Conservation (phyloP, 2,888 invertebrate genomes). For the Theretra japonica region DNA sequence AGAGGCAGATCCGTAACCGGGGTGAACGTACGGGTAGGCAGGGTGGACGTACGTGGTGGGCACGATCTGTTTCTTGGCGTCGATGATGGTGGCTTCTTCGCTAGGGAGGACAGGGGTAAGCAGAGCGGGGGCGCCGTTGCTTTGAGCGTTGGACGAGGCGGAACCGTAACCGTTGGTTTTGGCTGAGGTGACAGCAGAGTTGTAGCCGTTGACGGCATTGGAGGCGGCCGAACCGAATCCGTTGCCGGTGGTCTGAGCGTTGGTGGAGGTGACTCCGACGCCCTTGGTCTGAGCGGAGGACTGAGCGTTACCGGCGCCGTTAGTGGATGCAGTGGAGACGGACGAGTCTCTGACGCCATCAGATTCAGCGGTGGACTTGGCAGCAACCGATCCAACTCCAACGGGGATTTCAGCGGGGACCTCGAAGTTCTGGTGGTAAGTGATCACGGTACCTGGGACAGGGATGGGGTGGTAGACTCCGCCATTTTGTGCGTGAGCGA, state of each 20-base stretch:
- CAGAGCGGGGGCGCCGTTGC: slow-evolving; percentile 47
- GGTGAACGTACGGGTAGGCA: slow-evolving; percentile 45
- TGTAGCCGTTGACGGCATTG: slow-evolving; percentile 59
- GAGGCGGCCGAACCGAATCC: slow-evolving; percentile 64
- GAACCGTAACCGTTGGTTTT: slow-evolving; percentile 59
- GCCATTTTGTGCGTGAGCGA: slow-evolving; percentile 50
- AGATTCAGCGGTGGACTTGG: slow-evolving; percentile 61
- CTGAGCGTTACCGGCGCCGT: slow-evolving; percentile 61
- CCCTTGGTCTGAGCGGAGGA: slow-evolving; percentile 63
- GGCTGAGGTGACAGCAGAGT: slow-evolving; percentile 59
- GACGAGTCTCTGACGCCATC: slow-evolving; percentile 61
- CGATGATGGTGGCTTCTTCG: slow-evolving; percentile 47
- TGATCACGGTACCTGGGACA: slow-evolving; percentile 64
- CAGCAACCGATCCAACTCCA: slow-evolving; percentile 49
- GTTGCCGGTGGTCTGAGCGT: slow-evolving; percentile 58
- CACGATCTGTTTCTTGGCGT: slow-evolving; percentile 60
- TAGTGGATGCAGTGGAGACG: slow-evolving; percentile 56
- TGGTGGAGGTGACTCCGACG: slow-evolving; percentile 60
- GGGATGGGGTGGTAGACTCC: slow-evolving; percentile 64
- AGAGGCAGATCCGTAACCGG: slow-evolving; percentile 53
- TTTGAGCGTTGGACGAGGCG: slow-evolving; percentile 62
- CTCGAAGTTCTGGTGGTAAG: slow-evolving; percentile 70
- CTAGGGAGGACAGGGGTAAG: slow-evolving; percentile 44
- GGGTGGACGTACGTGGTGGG: slow-evolving; percentile 53
- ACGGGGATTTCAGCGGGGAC: slow-evolving; percentile 53